Evolutionary conservation across 1,140 invertebrate genomes (phyloP).

Genomic region (Musca domestica): DNA sequence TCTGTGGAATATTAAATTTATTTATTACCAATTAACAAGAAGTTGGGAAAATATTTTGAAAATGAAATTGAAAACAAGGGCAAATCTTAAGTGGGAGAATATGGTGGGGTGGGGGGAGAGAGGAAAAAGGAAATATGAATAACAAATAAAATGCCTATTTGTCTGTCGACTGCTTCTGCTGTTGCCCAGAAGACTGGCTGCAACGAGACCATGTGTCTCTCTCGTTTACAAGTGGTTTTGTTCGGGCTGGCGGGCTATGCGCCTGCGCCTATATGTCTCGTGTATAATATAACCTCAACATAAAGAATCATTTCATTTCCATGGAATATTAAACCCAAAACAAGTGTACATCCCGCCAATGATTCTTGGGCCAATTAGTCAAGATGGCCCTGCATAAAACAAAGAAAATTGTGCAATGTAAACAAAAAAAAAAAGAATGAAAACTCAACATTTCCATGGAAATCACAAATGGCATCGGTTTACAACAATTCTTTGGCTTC

Average conservation of each 20-base stretch:
- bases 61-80: too few species aligned
- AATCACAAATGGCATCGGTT: background rate
- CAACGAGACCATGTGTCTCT: too few species aligned
- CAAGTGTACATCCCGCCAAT: background rate
- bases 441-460: background rate
- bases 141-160: constrained; percentile 11
- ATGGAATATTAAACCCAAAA: constrained; percentile 8
- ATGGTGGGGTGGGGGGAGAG: too few species aligned
- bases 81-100: too few species aligned
- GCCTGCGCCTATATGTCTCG: background rate
- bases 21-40: too few species aligned
- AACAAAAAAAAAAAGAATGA: constrained; percentile 4
- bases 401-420: background rate
- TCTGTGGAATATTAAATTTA: too few species aligned
- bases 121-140: background rate
- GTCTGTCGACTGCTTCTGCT: constrained; percentile 8
- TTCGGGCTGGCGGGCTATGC: too few species aligned
- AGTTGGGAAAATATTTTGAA: too few species aligned
- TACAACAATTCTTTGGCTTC: background rate
- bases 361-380: constrained; percentile 14
- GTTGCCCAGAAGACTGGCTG: background rate
- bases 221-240: too few species aligned
- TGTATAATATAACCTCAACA: background rate
- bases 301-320: background rate
- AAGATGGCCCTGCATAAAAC: too few species aligned